phyloP scores from a whole-genome alignment of 2,888 invertebrate species.

The Caenorhabditis sp. region DNA sequence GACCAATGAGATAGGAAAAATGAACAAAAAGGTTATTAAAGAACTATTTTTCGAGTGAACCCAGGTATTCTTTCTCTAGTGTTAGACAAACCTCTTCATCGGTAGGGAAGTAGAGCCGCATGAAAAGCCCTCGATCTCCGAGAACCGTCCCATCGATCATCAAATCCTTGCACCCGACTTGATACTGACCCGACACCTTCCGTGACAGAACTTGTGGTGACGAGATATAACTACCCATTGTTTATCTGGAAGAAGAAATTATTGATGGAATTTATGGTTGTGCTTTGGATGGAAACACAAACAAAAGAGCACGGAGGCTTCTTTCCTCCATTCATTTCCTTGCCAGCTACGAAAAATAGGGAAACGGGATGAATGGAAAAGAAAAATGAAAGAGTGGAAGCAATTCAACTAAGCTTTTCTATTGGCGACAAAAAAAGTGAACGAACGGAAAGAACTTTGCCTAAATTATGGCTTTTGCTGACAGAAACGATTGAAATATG shows the following conservation, averaged over 20 bases:
- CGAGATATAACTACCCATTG: constrained; percentile 67
- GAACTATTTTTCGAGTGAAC: no score
- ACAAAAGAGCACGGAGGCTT: constrained; percentile 6
- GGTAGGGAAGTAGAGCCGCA: constrained; percentile 87
- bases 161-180: constrained; percentile 86
- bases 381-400: constrained; percentile 28
- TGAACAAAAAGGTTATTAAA: neutral
- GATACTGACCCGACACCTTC: constrained; percentile 57
- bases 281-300: neutral
- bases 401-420: constrained; percentile 33
- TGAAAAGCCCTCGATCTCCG: constrained; percentile 85
- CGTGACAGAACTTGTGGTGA: constrained; percentile 61
- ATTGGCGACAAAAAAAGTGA: constrained; percentile 18
- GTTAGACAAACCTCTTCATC: constrained; percentile 79
- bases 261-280: neutral
- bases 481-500: constrained; percentile 32
- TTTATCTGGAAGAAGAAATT: constrained; percentile 44
- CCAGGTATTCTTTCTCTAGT: no score
- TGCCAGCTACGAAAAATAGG: neutral
- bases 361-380: neutral
- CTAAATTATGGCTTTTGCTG: constrained; percentile 32
- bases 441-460: constrained; percentile 10
- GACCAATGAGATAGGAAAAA: neutral
- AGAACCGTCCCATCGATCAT: constrained; percentile 85
- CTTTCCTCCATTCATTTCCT: constrained; percentile 2